phyloP scores from a whole-genome alignment of 2,113 vertebrate species.

The Saccopteryx leptura region DNA sequence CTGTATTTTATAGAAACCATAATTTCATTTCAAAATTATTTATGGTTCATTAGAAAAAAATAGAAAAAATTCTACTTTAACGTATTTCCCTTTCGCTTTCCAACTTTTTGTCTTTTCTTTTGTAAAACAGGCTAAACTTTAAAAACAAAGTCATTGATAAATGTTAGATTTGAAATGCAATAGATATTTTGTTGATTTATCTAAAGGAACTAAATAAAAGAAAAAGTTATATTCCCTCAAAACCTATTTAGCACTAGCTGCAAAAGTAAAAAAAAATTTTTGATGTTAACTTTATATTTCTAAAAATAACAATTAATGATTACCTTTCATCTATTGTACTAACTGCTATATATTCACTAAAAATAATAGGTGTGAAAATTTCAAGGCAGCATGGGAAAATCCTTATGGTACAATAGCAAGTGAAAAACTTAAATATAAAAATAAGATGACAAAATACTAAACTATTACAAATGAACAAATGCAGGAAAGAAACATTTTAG shows the following conservation, averaged over 20 bases:
- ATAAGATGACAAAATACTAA: slow-evolving; percentile 48
- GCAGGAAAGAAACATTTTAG: slow-evolving; percentile 38
- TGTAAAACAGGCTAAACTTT: slow-evolving; percentile 52
- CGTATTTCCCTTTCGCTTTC: slow-evolving; percentile 42
- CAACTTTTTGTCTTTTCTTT: not conserved
- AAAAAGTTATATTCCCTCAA: slow-evolving; percentile 43
- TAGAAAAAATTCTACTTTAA: slow-evolving; percentile 38
- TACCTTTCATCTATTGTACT: not conserved
- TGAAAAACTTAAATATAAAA: slow-evolving; percentile 38
- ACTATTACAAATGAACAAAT: slow-evolving; percentile 7
- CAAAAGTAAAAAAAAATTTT: slow-evolving; percentile 33
- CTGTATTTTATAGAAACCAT: slow-evolving; percentile 27
- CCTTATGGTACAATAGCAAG: not conserved
- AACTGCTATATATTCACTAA: slow-evolving; percentile 7
- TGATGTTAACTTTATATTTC: not conserved
- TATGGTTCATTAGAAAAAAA: slow-evolving; percentile 40
- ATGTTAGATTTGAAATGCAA: slow-evolving; percentile 60
- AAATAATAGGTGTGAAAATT: slow-evolving; percentile 57
- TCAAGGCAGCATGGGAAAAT: slow-evolving; percentile 4
- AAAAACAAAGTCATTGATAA: slow-evolving; percentile 53
- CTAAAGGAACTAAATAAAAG: slow-evolving; percentile 35
- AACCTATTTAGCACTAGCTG: slow-evolving; percentile 12
- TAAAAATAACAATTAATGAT: slow-evolving; percentile 34
- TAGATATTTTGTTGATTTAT: slow-evolving; percentile 16
- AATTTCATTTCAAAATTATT: slow-evolving; percentile 61